Percentiles rank a stretch among this genome's conserved stretches.
These are phyloP conservation scores for Chloroclysta siterata DNA, from an alignment of 2,888 invertebrate species.

Conservation along the genomic window DNA sequence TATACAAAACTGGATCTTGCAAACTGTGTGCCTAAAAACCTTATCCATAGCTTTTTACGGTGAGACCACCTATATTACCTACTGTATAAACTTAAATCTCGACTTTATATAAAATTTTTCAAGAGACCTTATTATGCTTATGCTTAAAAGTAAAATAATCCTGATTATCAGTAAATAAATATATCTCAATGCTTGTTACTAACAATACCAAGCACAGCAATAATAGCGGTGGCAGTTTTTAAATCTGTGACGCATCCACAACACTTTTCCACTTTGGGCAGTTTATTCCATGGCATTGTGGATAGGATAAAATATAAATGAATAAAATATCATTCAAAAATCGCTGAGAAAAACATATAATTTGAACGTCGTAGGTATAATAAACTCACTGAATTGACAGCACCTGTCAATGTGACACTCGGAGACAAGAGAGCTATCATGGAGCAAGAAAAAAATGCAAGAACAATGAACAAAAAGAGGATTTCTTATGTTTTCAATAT, in stretches of 20 bases:
- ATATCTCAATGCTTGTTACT: constrained; percentile 35
- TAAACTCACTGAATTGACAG: background rate
- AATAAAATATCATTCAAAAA: constrained; percentile 17
- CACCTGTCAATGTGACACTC: background rate
- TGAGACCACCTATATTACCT: too few species aligned
- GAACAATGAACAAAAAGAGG: background rate
- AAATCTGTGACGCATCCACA: constrained; percentile 63
- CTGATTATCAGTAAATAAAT: too few species aligned
- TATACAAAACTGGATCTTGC: too few species aligned
- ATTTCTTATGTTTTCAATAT: too few species aligned
- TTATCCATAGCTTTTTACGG: too few species aligned
- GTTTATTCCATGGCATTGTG: constrained; percentile 42
- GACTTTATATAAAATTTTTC: too few species aligned
- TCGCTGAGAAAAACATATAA: background rate
- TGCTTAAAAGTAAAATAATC: too few species aligned
- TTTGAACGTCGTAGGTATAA: background rate
- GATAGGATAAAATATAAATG: constrained; percentile 1
- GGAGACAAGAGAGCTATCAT: background rate
- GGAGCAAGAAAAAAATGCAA: background rate
- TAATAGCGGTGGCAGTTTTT: constrained; percentile 63
- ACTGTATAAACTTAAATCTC: too few species aligned
- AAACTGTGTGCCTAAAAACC: too few species aligned
- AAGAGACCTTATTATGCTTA: too few species aligned
- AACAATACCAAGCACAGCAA: constrained; percentile 66
- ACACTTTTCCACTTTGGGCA: constrained; percentile 49